phyloP scores from a whole-genome alignment of 2,888 invertebrate genomes.

The Agrotis exclamationis region DNA sequence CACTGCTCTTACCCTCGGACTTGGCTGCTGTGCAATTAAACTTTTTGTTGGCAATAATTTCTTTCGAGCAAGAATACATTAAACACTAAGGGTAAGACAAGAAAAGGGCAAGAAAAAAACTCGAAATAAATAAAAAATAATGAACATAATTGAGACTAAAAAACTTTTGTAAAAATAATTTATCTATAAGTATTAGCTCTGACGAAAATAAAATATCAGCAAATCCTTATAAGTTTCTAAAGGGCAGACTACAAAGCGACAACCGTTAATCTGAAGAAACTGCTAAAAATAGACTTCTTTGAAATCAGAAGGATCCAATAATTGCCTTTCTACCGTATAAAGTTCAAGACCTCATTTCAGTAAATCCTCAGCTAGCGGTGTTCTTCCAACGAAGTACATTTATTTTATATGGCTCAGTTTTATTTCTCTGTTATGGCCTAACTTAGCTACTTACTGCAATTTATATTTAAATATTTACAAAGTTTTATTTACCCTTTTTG shows the following conservation, averaged over 20 bases:
- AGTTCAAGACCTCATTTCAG: slow-evolving; percentile 46
- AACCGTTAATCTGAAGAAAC: slow-evolving; percentile 14
- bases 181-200: no score
- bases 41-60: slow-evolving; percentile 75
- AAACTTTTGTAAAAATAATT: no score
- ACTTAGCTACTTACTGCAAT: slow-evolving; percentile 41
- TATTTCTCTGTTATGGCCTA: slow-evolving; percentile 44
- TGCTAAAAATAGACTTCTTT: slow-evolving; percentile 38
- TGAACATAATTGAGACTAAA: neutral
- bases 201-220: no score
- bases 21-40: slow-evolving; percentile 72
- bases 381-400: slow-evolving; percentile 36
- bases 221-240: no score
- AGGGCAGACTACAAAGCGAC: neutral
- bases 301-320: slow-evolving; percentile 49
- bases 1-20: slow-evolving; percentile 46
- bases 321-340: slow-evolving; percentile 47
- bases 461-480: slow-evolving; percentile 55
- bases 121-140: neutral
- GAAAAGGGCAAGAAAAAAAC: neutral
- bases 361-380: slow-evolving; percentile 42
- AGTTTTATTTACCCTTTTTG: slow-evolving; percentile 39
- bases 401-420: slow-evolving; percentile 32
- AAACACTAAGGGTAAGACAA: slow-evolving; percentile 1
- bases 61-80: slow-evolving; percentile 61